A percentile compares a stretch with the other conserved stretches of the same genome.
Evolutionary conservation across 1,140 invertebrate species (phyloP).

Genomic region (Eriosoma lanigerum): DNA sequence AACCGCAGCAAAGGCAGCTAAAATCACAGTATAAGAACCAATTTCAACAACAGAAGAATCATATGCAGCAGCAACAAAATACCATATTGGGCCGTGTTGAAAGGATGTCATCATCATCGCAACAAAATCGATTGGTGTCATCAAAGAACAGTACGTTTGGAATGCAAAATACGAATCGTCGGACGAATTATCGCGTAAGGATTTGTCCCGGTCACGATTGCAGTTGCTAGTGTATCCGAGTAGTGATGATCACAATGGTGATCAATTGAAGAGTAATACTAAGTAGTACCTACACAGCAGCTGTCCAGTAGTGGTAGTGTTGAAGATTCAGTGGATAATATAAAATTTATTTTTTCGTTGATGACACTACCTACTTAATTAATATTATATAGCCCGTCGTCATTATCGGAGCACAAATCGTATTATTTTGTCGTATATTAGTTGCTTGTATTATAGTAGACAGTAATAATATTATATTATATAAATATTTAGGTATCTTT

Average conservation of each 20-base stretch:
- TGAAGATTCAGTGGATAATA: neutral
- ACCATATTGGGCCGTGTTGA: neutral
- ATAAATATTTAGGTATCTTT: too few species aligned
- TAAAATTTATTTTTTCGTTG: neutral
- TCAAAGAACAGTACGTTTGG: neutral
- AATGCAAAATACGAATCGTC: constrained; percentile 13
- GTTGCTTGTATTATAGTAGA: too few species aligned
- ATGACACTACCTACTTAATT: neutral
- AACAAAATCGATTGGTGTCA: neutral
- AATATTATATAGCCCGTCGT: neutral
- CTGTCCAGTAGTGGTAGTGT: neutral
- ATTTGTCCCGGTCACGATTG: neutral
- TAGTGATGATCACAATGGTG: neutral
- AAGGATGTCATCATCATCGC: neutral
- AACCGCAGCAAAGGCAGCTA: neutral
- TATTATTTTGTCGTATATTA: neutral
- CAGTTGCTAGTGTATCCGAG: neutral
- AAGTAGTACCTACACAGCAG: neutral
- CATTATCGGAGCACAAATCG: neutral
- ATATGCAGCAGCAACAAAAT: neutral
- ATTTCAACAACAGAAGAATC: too few species aligned
- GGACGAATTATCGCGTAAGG: constrained; percentile 21
- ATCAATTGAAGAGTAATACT: neutral
- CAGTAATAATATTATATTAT: too few species aligned
- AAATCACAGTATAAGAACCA: neutral